Evolutionary conservation across 2,113 vertebrate genomes (phyloP).

Genomic region (Riparia riparia): DNA sequence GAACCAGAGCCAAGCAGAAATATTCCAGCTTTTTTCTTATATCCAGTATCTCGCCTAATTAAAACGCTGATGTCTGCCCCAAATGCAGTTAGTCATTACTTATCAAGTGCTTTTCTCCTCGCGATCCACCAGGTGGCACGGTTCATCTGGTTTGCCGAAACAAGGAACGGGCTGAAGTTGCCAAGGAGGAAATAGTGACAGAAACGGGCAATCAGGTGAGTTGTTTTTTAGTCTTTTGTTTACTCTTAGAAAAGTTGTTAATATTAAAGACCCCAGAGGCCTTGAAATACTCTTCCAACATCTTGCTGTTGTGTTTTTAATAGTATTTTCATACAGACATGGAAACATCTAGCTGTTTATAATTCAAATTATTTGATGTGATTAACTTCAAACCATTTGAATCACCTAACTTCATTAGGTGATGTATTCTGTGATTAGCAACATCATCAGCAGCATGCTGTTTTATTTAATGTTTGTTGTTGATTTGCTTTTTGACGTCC

Average conservation of each 20-base stretch:
- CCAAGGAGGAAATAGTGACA: slow-evolving; percentile 79
- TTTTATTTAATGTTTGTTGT: not conserved
- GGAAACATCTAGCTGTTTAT: not conserved
- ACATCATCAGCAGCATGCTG: not conserved
- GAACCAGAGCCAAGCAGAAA: not conserved
- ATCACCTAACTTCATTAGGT: not conserved
- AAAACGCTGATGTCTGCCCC: not conserved
- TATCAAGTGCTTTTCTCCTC: not conserved
- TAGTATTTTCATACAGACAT: not conserved
- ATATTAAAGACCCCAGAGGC: not conserved
- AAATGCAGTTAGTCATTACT: not conserved
- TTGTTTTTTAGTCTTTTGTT: not conserved
- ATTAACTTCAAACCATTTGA: not conserved
- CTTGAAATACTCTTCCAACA: not conserved
- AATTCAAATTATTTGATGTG: not conserved
- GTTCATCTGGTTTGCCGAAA: slow-evolving; percentile 87
- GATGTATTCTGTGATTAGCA: not conserved
- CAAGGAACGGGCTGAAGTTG: slow-evolving; percentile 75
- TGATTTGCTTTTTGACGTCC: not conserved
- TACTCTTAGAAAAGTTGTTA: not conserved
- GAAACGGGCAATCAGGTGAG: slow-evolving; percentile 80
- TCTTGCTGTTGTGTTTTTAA: not conserved
- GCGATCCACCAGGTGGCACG: slow-evolving; percentile 82
- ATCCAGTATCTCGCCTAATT: not conserved
- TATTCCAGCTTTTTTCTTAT: not conserved